These are phyloP conservation scores for Chromoteleia sp. DNA, from an alignment of 2,888 invertebrate genomes.

Conservation along the genomic window DNA sequence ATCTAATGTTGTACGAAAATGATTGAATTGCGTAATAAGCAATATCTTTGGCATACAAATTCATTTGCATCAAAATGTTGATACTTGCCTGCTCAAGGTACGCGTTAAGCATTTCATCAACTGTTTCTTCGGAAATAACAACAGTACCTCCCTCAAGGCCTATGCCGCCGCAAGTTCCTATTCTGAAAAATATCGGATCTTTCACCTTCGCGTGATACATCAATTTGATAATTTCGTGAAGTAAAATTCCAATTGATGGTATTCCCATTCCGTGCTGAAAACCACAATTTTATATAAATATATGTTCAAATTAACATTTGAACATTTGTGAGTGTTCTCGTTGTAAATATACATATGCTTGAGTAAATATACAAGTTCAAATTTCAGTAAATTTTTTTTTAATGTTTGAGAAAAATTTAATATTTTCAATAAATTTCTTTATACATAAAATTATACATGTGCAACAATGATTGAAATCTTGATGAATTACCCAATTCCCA, in stretches of 20 bases:
- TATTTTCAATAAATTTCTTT: too few species aligned
- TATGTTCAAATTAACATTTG: not conserved
- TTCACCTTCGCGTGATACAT: conserved; percentile 96
- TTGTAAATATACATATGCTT: not conserved
- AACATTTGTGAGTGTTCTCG: not conserved
- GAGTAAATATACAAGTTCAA: not conserved
- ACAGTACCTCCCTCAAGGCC: conserved; percentile 97
- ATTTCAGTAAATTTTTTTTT: too few species aligned
- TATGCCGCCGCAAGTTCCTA: conserved; percentile 94
- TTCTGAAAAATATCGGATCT: conserved; percentile 96
- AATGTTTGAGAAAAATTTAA: too few species aligned
- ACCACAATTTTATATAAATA: conserved; percentile 8
- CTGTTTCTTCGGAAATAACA: conserved; percentile 95
- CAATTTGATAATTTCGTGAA: conserved; percentile 98
- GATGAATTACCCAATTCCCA: too few species aligned
- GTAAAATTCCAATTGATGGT: conserved; percentile 96
- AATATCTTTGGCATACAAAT: too few species aligned
- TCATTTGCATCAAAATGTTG: conserved; percentile 10
- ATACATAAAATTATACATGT: too few species aligned
- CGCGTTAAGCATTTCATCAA: conserved; percentile 94
- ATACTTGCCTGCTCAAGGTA: conserved; percentile 92
- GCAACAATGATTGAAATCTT: too few species aligned
- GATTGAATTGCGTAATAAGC: too few species aligned
- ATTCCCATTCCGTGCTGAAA: conserved; percentile 99
- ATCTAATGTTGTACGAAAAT: too few species aligned